These are phyloP conservation scores for Tenthredo livida DNA, from an alignment of 2,888 invertebrate species.

Conservation along the genomic window DNA sequence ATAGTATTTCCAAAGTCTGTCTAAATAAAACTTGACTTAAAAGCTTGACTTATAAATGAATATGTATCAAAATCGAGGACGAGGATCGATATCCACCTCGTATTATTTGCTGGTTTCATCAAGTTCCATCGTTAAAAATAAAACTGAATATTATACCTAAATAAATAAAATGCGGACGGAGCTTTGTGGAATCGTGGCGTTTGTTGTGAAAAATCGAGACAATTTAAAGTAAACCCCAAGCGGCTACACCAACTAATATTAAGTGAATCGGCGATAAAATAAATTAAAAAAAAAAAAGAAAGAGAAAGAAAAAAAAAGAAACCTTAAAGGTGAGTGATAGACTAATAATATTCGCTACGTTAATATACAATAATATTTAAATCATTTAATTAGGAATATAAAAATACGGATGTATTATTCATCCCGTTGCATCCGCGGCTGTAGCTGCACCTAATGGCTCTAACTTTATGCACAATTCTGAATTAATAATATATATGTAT, in stretches of 20 bases:
- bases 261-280: conserved; percentile 28
- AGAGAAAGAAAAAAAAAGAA: background rate
- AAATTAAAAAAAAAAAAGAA: background rate
- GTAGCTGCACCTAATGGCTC: conserved; percentile 73
- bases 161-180: conserved; percentile 24
- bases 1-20: conserved; percentile 42
- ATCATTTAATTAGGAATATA: conserved; percentile 38
- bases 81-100: conserved; percentile 14
- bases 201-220: conserved; percentile 10
- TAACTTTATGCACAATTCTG: conserved; percentile 74
- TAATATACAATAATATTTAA: conserved; percentile 37
- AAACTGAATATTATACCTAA: conserved; percentile 14
- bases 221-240: conserved; percentile 2
- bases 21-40: conserved; percentile 12
- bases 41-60: conserved; percentile 2
- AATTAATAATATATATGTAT: conserved; percentile 62
- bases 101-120: conserved; percentile 53
- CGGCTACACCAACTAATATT: conserved; percentile 43
- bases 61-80: background rate
- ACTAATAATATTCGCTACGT: conserved; percentile 5
- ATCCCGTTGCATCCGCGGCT: conserved; percentile 69
- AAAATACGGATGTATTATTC: conserved; percentile 41
- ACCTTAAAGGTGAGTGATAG: conserved; percentile 48
- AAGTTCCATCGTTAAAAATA: conserved; percentile 44
- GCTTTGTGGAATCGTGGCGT: background rate